Base-by-base conservation (phyloP, 2,888 invertebrate genomes). In the Strigamia transsilvanica region DNA sequence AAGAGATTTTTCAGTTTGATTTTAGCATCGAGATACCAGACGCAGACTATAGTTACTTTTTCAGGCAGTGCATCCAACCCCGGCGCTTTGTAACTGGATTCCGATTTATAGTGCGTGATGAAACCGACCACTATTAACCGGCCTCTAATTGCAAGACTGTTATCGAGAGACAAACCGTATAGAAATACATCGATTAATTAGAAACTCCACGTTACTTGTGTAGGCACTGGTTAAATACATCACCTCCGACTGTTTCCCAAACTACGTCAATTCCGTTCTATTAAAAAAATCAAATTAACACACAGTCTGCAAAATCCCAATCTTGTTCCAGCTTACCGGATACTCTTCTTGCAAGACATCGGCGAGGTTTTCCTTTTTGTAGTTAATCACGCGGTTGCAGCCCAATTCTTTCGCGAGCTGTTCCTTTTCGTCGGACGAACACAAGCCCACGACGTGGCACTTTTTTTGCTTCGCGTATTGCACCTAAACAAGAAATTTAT, bases 391-490 rank as follows among this genome's bases (percentile, higher is more conserved):
- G 38, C 87, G 83, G 82, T 87, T 86, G 85, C 87, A 87, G 15
- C 87, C 87, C 32, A 87, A 84, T 23, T 84, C 87, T 85, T 86
- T 87, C 7, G 87, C 84, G 83, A 87, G 86, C 77, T 86, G 83
- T 18, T 86, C 86, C 85, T 87, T 87, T 9, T 87, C 86, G 51
- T 86, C 86, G 34, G 86, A 84, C 6, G 87, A 87, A 83, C 87
- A 87, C 23, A 87, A 87, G 9, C 87, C 87, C 42, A 87, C 86
- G 12, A 87, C 87, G 84, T 87, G 86, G 84, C 87, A 87, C 1
- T 87, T 87, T 32, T 85, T 85, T 34, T 84, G 81, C 66, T 87
- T 87, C 18, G 87, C 87, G 85, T 86, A 85, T 83, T 87, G 87
- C n/a, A 78, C 78, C 78, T 78, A 73, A 73, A n/a, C 12, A 23